Conservation (phyloP, 2,797 vertebrate species). For the Galagoides demidoff region DNA sequence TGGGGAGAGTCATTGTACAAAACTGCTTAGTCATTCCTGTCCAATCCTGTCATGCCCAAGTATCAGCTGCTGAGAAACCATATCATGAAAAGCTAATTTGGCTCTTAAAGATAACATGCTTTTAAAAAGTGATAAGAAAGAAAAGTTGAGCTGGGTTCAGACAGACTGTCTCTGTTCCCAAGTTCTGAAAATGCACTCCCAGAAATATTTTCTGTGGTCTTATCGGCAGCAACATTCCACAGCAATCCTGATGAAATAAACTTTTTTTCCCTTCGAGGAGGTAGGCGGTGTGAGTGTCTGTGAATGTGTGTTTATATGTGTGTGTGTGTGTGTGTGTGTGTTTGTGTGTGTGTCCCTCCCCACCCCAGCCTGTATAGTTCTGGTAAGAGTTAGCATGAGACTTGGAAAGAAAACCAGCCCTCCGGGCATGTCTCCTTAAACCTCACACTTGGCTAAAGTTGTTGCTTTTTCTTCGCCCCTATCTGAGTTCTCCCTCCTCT, state of each 20-base stretch:
- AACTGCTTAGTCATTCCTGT: slow-evolving; percentile 80
- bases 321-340: neutral
- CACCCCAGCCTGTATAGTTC: slow-evolving; percentile 64
- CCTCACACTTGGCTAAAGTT: neutral
- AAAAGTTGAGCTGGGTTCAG: slow-evolving; percentile 77
- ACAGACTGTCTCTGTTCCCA: slow-evolving; percentile 84
- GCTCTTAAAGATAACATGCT: slow-evolving; percentile 68
- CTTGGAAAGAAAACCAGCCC: neutral
- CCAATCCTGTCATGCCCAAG: slow-evolving; percentile 66
- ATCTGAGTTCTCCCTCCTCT: neutral
- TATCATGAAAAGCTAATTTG: slow-evolving; percentile 84
- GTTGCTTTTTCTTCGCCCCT: neutral
- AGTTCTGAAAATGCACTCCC: slow-evolving; percentile 83
- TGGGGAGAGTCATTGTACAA: slow-evolving; percentile 69
- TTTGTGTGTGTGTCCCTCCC: neutral
- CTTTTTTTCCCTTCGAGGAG: slow-evolving; percentile 58
- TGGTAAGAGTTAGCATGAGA: slow-evolving; percentile 52
- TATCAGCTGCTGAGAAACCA: slow-evolving; percentile 76
- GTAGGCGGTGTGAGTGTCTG: rapidly evolving
- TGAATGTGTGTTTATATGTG: neutral
- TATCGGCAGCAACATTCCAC: slow-evolving; percentile 83
- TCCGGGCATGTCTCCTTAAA: neutral
- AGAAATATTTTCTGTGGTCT: slow-evolving; percentile 84
- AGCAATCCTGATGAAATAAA: slow-evolving; percentile 72
- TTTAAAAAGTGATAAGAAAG: slow-evolving; percentile 80